Base-by-base conservation (phyloP, 2,797 vertebrate genomes). In the Cossypha caffra region DNA sequence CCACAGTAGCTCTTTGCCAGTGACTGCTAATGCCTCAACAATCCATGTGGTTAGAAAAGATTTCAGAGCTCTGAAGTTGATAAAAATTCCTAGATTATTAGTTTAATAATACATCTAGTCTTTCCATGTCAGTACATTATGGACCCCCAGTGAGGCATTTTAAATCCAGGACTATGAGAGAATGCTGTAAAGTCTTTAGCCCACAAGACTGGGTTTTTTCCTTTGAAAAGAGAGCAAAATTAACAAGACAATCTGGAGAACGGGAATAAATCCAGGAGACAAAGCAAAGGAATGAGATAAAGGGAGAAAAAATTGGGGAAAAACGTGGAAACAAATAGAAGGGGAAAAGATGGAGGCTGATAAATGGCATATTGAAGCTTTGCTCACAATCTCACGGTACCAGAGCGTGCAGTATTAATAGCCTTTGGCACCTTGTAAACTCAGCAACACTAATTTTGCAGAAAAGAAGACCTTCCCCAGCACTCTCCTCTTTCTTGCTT, bases 381-480 rank as follows among this genome's bases (percentile, higher is more conserved):
- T 95, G 85, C 88, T 97, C 77, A 76, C 89, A 85, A 51, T 85
- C 82, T 89, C 48, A 21, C 72, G 68, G 77, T 93, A 94, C 68
- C 67, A 72, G 84, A 88, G 72, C 55, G 52, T 43, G 72, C 20
- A 64, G 61, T 10, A 86, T 92, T 95, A 96, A 94, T 52, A 89
- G 82, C 61, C 85, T 93, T 94, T 15, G 11, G 79, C 92, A 90
- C 86, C 95, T 96, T 92, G 71, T 90, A 96, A 96, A 97, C 71
- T 92, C 83, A 92, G 95, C 96, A 88, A 88, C 94, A 93, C 96
- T 95, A 93, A 96, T 97, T 96, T 90, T 75, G 95, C 61, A 93
- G 67, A 55, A 69, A 75, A 91, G 64, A 95, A 94, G 67, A 47
- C 64, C 93, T 93, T 96, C 75, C 95, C 92, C 88, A 64, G 54